phyloP scores from a whole-genome alignment of 2,113 vertebrate genomes.

The Passer domesticus region DNA sequence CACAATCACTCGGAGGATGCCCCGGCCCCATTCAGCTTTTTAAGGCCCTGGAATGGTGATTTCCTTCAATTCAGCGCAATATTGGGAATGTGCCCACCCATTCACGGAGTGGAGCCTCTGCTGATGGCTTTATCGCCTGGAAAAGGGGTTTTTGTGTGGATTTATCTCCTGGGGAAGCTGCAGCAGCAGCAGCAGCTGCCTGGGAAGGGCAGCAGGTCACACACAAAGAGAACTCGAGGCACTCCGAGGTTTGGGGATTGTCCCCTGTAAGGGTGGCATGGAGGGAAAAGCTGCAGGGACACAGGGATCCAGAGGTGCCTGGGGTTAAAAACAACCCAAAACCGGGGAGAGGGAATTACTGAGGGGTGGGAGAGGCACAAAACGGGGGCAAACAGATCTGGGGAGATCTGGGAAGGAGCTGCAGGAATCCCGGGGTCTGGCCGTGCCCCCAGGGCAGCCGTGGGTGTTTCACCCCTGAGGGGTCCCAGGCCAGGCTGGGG shows the following conservation, averaged over 20 bases:
- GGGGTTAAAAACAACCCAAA: not conserved
- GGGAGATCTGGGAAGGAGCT: fast-evolving
- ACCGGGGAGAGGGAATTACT: fast-evolving
- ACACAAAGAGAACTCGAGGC: fast-evolving
- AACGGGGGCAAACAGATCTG: fast-evolving
- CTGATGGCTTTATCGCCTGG: not conserved
- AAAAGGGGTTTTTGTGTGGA: not conserved
- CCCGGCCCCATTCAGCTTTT: not conserved
- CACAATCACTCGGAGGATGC: not conserved
- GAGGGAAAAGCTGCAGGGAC: not conserved
- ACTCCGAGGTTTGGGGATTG: not conserved
- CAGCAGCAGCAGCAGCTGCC: not conserved
- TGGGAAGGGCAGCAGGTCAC: not conserved
- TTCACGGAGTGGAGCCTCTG: fast-evolving
- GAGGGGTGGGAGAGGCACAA: not conserved
- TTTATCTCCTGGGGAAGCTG: not conserved
- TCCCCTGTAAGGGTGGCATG: fast-evolving
- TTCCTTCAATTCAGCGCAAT: not conserved
- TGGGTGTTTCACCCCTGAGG: not conserved
- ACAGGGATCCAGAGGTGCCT: not conserved
- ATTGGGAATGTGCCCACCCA: not conserved
- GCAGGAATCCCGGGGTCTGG: not conserved
- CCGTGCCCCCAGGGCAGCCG: not conserved
- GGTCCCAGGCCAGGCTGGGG: not conserved
- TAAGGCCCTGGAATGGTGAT: not conserved